These are phyloP conservation scores for Argentina silus DNA, from an alignment of 2,797 vertebrate genomes.

Conservation along the genomic window DNA sequence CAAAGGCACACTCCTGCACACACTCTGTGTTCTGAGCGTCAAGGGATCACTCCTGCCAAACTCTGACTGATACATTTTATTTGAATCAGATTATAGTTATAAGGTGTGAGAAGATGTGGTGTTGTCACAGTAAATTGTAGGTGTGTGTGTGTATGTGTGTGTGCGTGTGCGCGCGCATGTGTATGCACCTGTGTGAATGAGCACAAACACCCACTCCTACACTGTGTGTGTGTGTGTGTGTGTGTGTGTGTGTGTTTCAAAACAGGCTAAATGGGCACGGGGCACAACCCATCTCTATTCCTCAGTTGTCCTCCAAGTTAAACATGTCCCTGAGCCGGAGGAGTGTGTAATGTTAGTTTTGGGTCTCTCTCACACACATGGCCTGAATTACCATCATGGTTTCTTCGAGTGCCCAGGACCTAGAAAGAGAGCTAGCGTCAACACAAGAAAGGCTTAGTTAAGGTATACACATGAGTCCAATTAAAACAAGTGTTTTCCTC, in stretches of 20 bases:
- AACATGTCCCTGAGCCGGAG: conserved; percentile 52
- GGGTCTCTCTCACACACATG: conserved; percentile 46
- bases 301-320: conserved; percentile 45
- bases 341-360: conserved; percentile 61
- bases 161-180: neutral
- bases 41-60: neutral
- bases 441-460: conserved; percentile 38
- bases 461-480: conserved; percentile 10
- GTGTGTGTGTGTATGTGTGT: neutral
- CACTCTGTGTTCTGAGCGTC: neutral
- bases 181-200: neutral
- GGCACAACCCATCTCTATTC: conserved; percentile 27
- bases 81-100: neutral
- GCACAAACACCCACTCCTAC: no score
- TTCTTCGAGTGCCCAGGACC: conserved; percentile 45
- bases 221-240: conserved; percentile 6
- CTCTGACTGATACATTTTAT: neutral
- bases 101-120: neutral
- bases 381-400: conserved; percentile 48
- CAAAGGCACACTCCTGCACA: neutral
- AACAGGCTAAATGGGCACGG: conserved; percentile 40
- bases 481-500: conserved; percentile 50
- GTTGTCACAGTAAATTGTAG: neutral
- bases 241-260: neutral
- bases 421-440: conserved; percentile 48